Percentiles rank a stretch among this genome's conserved stretches.
Evolutionary conservation across 2,113 vertebrate genomes (phyloP).

Genomic region (Azemiops feae): DNA sequence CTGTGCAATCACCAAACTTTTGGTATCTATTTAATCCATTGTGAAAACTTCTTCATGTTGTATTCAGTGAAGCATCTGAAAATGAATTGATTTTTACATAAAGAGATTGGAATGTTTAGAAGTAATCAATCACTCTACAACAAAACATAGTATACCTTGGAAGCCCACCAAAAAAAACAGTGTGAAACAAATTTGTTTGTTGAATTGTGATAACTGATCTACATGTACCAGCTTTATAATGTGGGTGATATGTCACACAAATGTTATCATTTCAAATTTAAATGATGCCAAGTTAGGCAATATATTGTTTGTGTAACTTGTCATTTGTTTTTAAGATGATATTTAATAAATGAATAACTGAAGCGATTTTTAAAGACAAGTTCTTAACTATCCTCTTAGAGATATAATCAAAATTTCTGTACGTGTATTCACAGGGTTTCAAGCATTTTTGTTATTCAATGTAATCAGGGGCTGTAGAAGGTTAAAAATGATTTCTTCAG

Average conservation of each 20-base stretch:
- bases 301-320: background rate
- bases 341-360: background rate
- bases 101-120: background rate
- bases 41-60: background rate
- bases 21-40: background rate
- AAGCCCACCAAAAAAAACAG: background rate
- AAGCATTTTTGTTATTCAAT: background rate
- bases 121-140: background rate
- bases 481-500: background rate
- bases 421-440: background rate
- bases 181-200: background rate
- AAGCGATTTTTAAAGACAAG: background rate
- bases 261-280: background rate
- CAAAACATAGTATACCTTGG: background rate
- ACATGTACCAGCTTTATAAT: background rate
- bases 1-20: background rate
- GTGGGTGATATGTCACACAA: background rate
- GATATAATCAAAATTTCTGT: background rate
- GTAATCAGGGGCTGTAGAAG: background rate
- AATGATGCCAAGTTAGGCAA: background rate
- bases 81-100: background rate
- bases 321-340: background rate
- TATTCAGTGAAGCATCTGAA: background rate
- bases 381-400: background rate
- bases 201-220: background rate